Evolutionary conservation across 2,797 vertebrate species (phyloP), one percentile per base, ranked within the genome.

Genomic region (Artibeus jamaicensis): DNA sequence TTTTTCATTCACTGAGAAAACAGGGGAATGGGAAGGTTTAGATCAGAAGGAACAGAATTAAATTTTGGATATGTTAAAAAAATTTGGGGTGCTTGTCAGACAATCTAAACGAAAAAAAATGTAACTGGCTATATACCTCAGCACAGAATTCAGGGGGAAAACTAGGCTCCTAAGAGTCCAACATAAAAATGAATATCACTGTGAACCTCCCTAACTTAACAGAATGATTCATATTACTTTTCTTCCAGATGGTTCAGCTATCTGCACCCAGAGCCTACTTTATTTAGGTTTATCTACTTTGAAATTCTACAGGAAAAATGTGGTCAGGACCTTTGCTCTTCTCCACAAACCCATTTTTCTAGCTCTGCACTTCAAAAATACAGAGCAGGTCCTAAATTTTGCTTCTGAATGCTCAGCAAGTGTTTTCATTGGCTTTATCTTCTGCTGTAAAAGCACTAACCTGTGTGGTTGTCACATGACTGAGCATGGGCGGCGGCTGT

Each of bases 1-100:
- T 79, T 91, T 94, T 83, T 24, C 46, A 46, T 59, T 92, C 79
- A 73, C 6, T 70, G 50, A 89, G 86, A 96, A 91, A 70, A 88
- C 50, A 48, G 84, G 24, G 26, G n/a, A 78, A 59, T 42, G 6
- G 85, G 26, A 26, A 78, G 10, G 10, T 65, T 21, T 44, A 37
- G 29, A 12, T 86, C 29, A 79, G 24, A 89, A 5, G 1, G 2
- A 82, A 9, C 79, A 9, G 5, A 74, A 6, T 39, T 65, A 37
- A 50, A 62, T 46, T 82, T 67, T 34, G 18, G 22, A 62, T 44
- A 46, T 18, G 19, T 46, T 76, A n/a, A n/a, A n/a, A n/a, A 86
- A 77, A 73, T 73, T 24, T 86, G 19, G 91, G 73, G 6, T 59
- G 1, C 34, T 79, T 86, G 11, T n/a, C 39, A 81, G 32, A 37